These are phyloP conservation scores for Oscheius onirici DNA, from an alignment of 2,888 invertebrate genomes.

Conservation along the genomic window DNA sequence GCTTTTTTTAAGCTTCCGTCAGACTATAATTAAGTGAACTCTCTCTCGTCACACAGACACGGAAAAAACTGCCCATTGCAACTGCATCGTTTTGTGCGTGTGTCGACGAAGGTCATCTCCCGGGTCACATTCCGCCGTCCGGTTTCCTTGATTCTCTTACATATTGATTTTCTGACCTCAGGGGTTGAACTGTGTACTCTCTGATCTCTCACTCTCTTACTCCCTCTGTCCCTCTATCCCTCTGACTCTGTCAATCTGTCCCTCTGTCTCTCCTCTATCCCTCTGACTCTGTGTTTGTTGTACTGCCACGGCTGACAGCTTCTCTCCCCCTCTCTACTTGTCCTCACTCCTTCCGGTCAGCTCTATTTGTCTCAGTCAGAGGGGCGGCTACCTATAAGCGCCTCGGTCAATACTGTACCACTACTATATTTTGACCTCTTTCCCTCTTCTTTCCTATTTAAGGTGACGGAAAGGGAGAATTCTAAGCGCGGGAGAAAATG, in stretches of 20 bases:
- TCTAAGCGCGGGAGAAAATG: no score
- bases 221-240: no score
- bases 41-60: neutral
- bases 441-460: neutral
- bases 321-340: no score
- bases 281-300: conserved; percentile 7
- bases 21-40: neutral
- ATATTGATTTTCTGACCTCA: conserved; percentile 35
- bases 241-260: no score
- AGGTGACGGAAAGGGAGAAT: neutral
- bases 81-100: no score
- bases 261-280: no score
- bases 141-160: conserved; percentile 2
- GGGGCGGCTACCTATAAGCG: conserved; percentile 15
- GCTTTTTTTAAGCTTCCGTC: neutral
- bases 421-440: neutral
- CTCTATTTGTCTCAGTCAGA: conserved; percentile 22
- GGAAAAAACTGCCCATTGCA: no score
- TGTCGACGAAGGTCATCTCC: conserved; percentile 14
- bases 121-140: neutral
- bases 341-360: conserved; percentile 15
- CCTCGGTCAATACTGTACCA: conserved; percentile 26
- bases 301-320: conserved; percentile 18
- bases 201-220: no score
- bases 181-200: neutral